Evolutionary conservation across 64 coral and sea anemone species (phyloP).

Genomic region (Montipora efflorescens): DNA sequence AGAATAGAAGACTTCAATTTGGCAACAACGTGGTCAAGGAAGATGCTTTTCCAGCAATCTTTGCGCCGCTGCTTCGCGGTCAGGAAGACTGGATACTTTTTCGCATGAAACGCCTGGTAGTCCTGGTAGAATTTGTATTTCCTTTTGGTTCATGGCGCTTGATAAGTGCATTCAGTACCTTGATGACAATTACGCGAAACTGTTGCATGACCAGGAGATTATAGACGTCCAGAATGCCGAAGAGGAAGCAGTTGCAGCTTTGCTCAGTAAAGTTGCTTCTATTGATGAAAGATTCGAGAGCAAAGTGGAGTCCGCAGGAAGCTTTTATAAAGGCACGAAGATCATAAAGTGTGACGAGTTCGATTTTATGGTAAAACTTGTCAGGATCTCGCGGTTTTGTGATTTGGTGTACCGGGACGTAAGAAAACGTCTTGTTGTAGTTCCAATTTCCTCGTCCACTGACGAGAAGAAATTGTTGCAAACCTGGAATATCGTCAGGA

Average conservation of each 20-base stretch:
- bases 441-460: neutral
- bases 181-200: constrained; percentile 22
- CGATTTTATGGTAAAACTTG: constrained; percentile 25
- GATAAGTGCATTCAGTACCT: neutral
- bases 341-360: constrained; percentile 4
- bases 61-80: neutral
- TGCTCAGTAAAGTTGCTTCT: neutral
- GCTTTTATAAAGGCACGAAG: constrained; percentile 44
- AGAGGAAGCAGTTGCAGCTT: constrained; percentile 5
- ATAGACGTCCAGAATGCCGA: neutral
- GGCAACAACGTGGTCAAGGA: neutral
- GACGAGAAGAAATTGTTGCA: neutral
- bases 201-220: neutral
- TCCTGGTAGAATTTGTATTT: neutral
- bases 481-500: neutral
- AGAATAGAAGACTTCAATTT: neutral
- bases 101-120: neutral
- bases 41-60: neutral
- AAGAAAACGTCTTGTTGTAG: neutral
- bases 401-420: neutral
- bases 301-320: neutral
- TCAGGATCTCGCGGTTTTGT: neutral
- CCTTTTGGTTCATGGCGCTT: neutral
- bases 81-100: neutral
- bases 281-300: neutral